Evolutionary conservation across 2,888 invertebrate genomes (phyloP).

Genomic region (Acrobasis suavella): DNA sequence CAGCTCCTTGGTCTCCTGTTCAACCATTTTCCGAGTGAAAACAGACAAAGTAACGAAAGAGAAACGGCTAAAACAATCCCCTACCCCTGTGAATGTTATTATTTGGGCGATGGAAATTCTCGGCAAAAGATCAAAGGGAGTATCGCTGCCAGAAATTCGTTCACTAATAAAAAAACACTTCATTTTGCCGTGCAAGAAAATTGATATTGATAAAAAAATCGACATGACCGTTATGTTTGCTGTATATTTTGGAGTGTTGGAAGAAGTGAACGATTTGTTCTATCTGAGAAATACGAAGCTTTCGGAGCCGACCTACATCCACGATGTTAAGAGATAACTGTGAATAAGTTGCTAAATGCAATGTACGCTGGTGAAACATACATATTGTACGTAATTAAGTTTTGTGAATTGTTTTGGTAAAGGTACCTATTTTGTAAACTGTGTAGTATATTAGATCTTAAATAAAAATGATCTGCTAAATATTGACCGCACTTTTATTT

Average conservation of each 20-base stretch:
- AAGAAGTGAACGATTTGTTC: slow-evolving; percentile 42
- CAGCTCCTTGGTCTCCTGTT: slow-evolving; percentile 27
- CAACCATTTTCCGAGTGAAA: slow-evolving; percentile 43
- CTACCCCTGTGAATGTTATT: slow-evolving; percentile 53
- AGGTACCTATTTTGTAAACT: background rate
- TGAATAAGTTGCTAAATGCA: background rate
- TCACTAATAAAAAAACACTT: slow-evolving; percentile 51
- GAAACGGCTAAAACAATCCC: slow-evolving; percentile 35
- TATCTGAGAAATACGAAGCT: slow-evolving; percentile 38
- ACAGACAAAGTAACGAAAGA: slow-evolving; percentile 43
- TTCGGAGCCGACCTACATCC: background rate
- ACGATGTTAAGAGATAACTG: background rate
- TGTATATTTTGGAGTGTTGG: slow-evolving; percentile 51
- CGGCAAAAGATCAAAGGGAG: slow-evolving; percentile 42
- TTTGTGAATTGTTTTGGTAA: background rate
- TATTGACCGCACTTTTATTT: too few relatives aligned
- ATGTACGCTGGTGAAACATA: background rate
- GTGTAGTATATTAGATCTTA: too few relatives aligned
- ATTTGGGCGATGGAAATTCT: slow-evolving; percentile 59
- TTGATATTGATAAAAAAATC: slow-evolving; percentile 50
- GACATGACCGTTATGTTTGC: slow-evolving; percentile 46
- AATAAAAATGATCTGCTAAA: too few relatives aligned
- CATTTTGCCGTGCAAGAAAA: slow-evolving; percentile 46
- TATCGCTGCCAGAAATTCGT: slow-evolving; percentile 46
- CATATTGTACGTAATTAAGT: slow-evolving; percentile 4